Evolutionary conservation across 2,113 vertebrate species (phyloP), one percentile per base, ranked within the genome.

Genomic region (Podilymbus podiceps): DNA sequence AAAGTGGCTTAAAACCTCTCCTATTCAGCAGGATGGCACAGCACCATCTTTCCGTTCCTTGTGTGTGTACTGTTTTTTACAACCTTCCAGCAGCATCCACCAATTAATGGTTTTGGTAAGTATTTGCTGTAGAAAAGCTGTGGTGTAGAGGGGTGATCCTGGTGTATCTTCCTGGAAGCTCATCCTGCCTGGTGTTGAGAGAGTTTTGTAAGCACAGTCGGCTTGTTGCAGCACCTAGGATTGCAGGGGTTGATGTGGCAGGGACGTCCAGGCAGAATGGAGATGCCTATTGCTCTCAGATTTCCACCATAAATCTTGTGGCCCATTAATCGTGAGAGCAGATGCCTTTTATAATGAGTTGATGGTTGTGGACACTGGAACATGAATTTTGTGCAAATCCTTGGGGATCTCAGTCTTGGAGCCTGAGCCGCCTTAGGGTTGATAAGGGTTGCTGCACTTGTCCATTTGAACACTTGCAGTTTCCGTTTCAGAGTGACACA

Each of bases 111-210:
- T n/a, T 84, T 68, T 68, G 19, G 18, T 64, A 55, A 63, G 22
- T 11, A 31, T 67, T 67, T 75, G 38, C n/a, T 33, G 18, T 49
- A 72, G 33, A 40, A 78, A 81, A 82, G 47, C 50, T 69, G 56
- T 63, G 73, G 12, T 47, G 22, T 30, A 80, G 24, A 28, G 31
- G 62, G 24, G 7, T 38, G 27, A 56, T 77, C 25, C 40, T 84
- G 53, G 31, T 6, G 0, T 66, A 23, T 50, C n/a, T 42, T 89
- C 25, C 69, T 88, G 77, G 33, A 64, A 77, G 6, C 31, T 66
- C 9, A 1, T 86, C 1, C 0, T 56, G 13, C 27, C 59, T 62
- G 62, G 24, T 77, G 50, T 7, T 0, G 0, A 28, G 24, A 17
- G 60, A 46, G 28, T 59, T 82, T 74, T 78, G 28, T 84, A 53